Evolutionary conservation across 2,888 invertebrate species (phyloP), one percentile per base, ranked within the genome.

Genomic region (Apomyelois bistriatella): DNA sequence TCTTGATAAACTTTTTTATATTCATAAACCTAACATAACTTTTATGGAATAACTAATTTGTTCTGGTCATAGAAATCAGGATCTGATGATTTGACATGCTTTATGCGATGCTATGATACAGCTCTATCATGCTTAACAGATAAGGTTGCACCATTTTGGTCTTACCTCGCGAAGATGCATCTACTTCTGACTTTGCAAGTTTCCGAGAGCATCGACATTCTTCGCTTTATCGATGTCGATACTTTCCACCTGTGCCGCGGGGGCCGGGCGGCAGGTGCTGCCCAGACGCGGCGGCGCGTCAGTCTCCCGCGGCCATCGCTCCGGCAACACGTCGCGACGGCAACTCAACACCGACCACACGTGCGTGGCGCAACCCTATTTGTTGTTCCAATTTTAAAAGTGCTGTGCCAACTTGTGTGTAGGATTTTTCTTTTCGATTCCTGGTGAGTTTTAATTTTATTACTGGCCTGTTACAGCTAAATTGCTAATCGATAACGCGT

Each of bases 221-320:
- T 32, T 46, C 16, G 13, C 13, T 46, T 13, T 72, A 82, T 86
- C 87, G 86, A 87, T 82, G 83, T 87, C 87, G 87, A 84, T 80
- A 72, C 61, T 67, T 66, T 72, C 66, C 79, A 79, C 80, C 82
- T 81, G 79, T 75, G 57, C 58, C 60, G 79, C 74, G 79, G 81
- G 80, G 82, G 80, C 67, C 79, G 88, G 85, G 82, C 83, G 86
- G 82, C 85, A 84, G 86, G 85, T 84, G 85, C 76, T 68, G 68
- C 74, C 68, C 76, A 88, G 89, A 89, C 89, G 80, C 79, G 70
- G 76, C 83, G 89, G 86, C 87, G 89, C 88, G 87, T 81, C 86
- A 89, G 89, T 88, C 84, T 81, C 74, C 70, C 86, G 85, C 86
- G 86, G 74, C 75, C 74, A 61, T 70, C 77, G 77, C 71, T 67